These are phyloP conservation scores for Equus quagga DNA, from an alignment of 2,113 vertebrate species.

Conservation along the genomic window DNA sequence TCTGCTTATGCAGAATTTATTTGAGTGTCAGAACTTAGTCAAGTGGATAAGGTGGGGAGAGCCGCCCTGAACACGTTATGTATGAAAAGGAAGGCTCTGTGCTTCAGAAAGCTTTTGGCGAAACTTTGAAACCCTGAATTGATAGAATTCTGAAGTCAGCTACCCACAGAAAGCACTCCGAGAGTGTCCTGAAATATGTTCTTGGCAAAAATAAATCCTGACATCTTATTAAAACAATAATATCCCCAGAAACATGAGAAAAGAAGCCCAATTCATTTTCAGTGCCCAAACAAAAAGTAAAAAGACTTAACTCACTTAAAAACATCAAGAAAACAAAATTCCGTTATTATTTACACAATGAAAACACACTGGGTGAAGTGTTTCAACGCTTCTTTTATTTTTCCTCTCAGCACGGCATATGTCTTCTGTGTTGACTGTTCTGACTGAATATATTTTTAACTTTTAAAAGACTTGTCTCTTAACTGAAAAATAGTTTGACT, in stretches of 20 bases:
- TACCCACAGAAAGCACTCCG: background rate
- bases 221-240: fast-evolving
- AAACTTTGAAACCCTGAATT: background rate
- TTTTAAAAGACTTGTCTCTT: slow-evolving; percentile 56
- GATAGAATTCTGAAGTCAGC: background rate
- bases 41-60: background rate
- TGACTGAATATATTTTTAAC: slow-evolving; percentile 52
- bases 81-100: background rate
- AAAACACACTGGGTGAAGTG: fast-evolving
- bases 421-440: slow-evolving; percentile 21
- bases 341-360: fast-evolving
- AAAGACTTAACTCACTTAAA: background rate
- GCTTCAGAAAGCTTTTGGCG: background rate
- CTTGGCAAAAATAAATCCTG: background rate
- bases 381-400: fast-evolving
- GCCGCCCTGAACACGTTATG: background rate
- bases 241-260: background rate
- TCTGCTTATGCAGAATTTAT: slow-evolving; percentile 65
- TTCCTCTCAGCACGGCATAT: background rate
- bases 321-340: background rate
- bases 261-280: background rate
- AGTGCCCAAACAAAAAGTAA: background rate
- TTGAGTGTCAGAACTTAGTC: background rate
- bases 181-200: background rate
- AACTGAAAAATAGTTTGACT: slow-evolving; percentile 63